A percentile compares a stretch with the other conserved stretches of the same genome.
Evolutionary conservation across 2,113 vertebrate genomes (phyloP).

Genomic region (Heteronetta atricapilla): DNA sequence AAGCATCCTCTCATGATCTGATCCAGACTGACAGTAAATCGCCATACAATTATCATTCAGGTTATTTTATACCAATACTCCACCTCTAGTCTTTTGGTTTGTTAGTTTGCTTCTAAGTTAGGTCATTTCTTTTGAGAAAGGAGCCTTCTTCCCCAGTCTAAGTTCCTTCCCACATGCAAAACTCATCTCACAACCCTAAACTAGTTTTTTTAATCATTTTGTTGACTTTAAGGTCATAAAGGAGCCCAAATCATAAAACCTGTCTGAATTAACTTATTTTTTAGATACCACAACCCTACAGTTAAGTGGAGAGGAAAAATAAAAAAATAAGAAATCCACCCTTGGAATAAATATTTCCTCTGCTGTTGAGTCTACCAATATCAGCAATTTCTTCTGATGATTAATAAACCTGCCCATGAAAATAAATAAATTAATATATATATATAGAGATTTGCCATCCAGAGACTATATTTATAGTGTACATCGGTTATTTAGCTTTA

Average conservation of each 20-base stretch:
- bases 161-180: neutral
- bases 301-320: fast-evolving
- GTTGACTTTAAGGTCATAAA: neutral
- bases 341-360: neutral
- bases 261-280: neutral
- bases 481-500: neutral
- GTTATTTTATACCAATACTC: neutral
- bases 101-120: neutral
- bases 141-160: neutral
- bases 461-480: neutral
- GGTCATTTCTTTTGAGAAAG: neutral
- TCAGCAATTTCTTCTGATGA: neutral
- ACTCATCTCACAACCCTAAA: neutral
- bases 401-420: neutral
- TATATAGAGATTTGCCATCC: no score
- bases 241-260: neutral
- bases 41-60: neutral
- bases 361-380: fast-evolving
- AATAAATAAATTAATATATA: neutral
- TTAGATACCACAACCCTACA: neutral
- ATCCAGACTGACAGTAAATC: neutral
- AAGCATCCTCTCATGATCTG: neutral
- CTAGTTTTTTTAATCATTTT: neutral
- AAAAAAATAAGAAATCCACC: neutral
- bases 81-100: neutral